Evolutionary conservation across 1,140 invertebrate species (phyloP), one percentile per base, ranked within the genome.

Genomic region (Colletes gigas): DNA sequence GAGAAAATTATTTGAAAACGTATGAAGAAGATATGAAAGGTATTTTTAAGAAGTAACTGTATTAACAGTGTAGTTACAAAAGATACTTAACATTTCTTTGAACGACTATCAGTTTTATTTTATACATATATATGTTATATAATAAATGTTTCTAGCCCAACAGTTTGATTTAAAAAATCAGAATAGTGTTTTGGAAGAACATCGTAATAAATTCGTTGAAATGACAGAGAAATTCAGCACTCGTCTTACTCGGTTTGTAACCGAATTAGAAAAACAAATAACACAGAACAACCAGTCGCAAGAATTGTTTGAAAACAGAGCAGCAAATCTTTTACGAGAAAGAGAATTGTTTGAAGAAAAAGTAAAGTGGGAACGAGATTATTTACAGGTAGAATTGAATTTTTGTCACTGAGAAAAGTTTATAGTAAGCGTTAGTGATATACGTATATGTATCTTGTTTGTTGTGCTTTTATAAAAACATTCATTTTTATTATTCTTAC

Each of bases 321-420:
- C 92, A 83, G 82, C 90, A 62, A 69, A 76, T 10, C 72, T 93
- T 10, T 73, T 89, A 1, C 88, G 79, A 52, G 93, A 93, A 57
- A 90, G 86, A 82, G 90, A 93, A 82, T 81, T 91, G 15, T 89
- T 93, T 54, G 81, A 89, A 47, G 90, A 93, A 55, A 91, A 93
- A 75, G 87, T 84, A 12, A 90, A 90, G 63, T 93, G 90, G 91
- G 92, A 93, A 76, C 88, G 87, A 19, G 79, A 90, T 74, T 88
- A 92, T 83, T 81, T 92, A 63, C 88, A 92, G 82, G 91, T 92
- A 81, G 59, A 71, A 57, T 54, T 65, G 52, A 57, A 74, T 68
- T 71, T 77, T 73, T 4, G 44, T 30, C 10, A 12, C 55, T 73
- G 30, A 30, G 30, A 30, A 30, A 30, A 30, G 30, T 30, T 30